A percentile compares a stretch with the other conserved stretches of the same genome.
These are phyloP conservation scores for Cataglyphis altisquamis DNA, from an alignment of 2,888 invertebrate species.

Conservation along the genomic window DNA sequence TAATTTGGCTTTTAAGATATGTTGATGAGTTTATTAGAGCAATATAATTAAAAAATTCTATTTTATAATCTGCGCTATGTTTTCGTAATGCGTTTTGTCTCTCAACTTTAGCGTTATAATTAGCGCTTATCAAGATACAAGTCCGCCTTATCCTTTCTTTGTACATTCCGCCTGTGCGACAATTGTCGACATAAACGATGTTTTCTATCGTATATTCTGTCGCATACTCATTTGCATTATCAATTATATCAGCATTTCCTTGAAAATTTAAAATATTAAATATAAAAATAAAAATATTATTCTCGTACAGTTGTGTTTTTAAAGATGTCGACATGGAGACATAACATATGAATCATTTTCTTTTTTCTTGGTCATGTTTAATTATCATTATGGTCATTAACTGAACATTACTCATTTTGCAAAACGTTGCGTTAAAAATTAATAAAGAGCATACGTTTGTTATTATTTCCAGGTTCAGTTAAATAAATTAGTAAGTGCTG, in stretches of 20 bases:
- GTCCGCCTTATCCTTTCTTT: not conserved
- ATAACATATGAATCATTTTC: constrained; percentile 5
- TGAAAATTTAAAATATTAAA: not conserved
- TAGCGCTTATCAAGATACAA: not conserved
- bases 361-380: not conserved
- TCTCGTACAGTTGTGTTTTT: not conserved
- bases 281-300: not conserved
- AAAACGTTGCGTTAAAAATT: not conserved
- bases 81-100: not conserved
- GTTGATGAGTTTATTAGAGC: not conserved
- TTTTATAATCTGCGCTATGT: not conserved
- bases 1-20: not conserved
- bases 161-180: not conserved
- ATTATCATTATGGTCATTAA: not conserved
- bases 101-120: not conserved
- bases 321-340: not conserved
- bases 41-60: not conserved
- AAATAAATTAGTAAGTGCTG: not conserved
- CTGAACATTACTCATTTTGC: not conserved
- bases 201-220: not conserved
- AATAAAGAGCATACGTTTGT: not conserved
- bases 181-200: not conserved
- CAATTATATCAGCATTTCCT: not conserved
- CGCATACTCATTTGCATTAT: not conserved
- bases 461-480: not conserved